Evolutionary conservation across 2,888 invertebrate genomes (phyloP), one percentile per base, ranked within the genome.

Genomic region (Branchipolynoe longqiensis): DNA sequence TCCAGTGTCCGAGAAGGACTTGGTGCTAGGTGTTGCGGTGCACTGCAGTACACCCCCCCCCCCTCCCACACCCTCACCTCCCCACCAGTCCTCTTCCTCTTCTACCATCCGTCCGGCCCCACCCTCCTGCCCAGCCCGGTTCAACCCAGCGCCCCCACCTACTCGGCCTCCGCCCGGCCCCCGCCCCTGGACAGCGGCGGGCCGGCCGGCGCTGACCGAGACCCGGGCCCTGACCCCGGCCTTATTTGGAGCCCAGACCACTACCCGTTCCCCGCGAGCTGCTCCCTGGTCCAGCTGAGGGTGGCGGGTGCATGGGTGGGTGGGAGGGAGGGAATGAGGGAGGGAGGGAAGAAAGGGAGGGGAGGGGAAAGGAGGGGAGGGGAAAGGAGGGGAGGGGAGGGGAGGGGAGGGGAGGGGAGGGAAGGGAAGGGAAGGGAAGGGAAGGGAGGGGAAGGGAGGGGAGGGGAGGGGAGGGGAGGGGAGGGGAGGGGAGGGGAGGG

Each of bases 181-280:
- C 59, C 25, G 6, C 31, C 6, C 25, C 62, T 62, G 62, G 28
- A 62, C 62, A 31, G n/a, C n/a, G n/a, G n/a, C 62, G 12, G 12
- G 28, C 25, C 14, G 28, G 28, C 62, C 62, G 62, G 62, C 31
- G 31, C 62, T 62, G 62, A 62, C 62, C 62, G 62, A 14, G 12
- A 18, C 62, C 62, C 62, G 62, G 62, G 31, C 62, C 62, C 69
- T 69, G 69, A 69, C 69, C 69, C 69, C 36, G 38, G 69, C 69
- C 69, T 33, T 69, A 69, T 69, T 22, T 36, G 69, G 69, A 69
- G 69, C 36, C n/a, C n/a, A n/a, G n/a, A n/a, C n/a, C n/a, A 38
- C 36, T 25, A 22, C 36, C 69, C 36, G 69, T 33, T 33, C n/a
- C 31, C 28, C 28, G 2, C 69, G 18, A 38, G 69, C 69, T 56